These are phyloP conservation scores for Stylophora pistillata DNA, from an alignment of 64 coral and sea anemone genomes.

Conservation along the genomic window DNA sequence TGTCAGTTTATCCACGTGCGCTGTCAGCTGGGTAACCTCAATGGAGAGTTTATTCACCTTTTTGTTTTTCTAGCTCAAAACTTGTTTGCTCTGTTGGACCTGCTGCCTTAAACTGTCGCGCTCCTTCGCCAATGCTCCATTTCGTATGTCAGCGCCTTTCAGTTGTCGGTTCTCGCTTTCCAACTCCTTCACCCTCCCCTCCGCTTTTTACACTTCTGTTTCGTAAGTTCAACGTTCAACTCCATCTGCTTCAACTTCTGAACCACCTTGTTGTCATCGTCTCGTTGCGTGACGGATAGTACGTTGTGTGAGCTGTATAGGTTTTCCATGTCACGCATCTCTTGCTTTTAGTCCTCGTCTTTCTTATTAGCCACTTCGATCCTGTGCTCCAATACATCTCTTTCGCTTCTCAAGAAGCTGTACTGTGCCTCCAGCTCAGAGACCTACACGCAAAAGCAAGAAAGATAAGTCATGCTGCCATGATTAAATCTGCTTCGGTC, in stretches of 20 bases:
- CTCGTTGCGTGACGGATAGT: neutral
- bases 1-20: slow-evolving; percentile 34
- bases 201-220: slow-evolving; percentile 55
- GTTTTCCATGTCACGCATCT: slow-evolving; percentile 52
- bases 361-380: slow-evolving; percentile 24
- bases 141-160: slow-evolving; percentile 38
- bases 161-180: slow-evolving; percentile 53
- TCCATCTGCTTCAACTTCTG: slow-evolving; percentile 54
- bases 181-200: slow-evolving; percentile 33
- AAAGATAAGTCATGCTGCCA: neutral
- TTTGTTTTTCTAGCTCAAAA: slow-evolving; percentile 8
- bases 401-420: slow-evolving; percentile 18
- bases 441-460: neutral
- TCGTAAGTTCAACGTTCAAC: slow-evolving; percentile 44
- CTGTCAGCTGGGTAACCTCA: slow-evolving; percentile 32
- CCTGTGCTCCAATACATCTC: slow-evolving; percentile 40
- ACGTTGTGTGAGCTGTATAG: slow-evolving; percentile 38
- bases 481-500: too few relatives aligned
- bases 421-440: slow-evolving; percentile 46
- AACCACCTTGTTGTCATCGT: slow-evolving; percentile 5
- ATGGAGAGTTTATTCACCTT: slow-evolving; percentile 38
- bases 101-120: slow-evolving; percentile 46
- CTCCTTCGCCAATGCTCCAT: slow-evolving; percentile 16
- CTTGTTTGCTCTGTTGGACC: neutral
- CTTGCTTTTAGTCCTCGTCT: slow-evolving; percentile 34